phyloP scores from a whole-genome alignment of 2,113 vertebrate species.

The Globicephala melas region DNA sequence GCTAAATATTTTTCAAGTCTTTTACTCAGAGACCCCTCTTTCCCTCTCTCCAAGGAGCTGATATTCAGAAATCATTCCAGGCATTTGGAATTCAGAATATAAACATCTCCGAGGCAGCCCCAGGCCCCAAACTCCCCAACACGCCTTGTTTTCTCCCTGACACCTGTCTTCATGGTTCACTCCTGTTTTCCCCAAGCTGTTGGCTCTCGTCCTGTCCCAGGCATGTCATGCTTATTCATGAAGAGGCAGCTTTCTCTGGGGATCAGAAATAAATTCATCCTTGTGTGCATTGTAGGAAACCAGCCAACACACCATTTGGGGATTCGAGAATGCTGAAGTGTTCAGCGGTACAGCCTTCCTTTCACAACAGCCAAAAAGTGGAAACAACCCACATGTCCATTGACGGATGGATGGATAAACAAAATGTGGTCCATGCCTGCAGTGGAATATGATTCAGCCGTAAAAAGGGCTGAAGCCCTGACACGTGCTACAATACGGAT shows the following conservation, averaged over 20 bases:
- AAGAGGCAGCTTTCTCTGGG: background rate
- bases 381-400: background rate
- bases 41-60: background rate
- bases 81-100: background rate
- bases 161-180: background rate
- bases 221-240: rapidly evolving
- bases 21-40: background rate
- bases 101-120: background rate
- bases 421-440: too few species aligned
- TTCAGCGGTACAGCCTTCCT: background rate
- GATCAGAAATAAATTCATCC: background rate
- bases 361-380: background rate
- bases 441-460: background rate
- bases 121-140: background rate
- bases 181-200: background rate
- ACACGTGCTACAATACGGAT: too few species aligned
- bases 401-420: too few species aligned
- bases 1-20: background rate
- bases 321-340: background rate
- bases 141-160: background rate
- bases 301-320: too few species aligned
- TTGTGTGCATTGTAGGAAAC: background rate
- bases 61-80: background rate
- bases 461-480: background rate
- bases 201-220: background rate